Percentiles rank a stretch among this genome's conserved stretches.
phyloP scores from a whole-genome alignment of 2,888 invertebrate species.

The Argyresthia goedartella region DNA sequence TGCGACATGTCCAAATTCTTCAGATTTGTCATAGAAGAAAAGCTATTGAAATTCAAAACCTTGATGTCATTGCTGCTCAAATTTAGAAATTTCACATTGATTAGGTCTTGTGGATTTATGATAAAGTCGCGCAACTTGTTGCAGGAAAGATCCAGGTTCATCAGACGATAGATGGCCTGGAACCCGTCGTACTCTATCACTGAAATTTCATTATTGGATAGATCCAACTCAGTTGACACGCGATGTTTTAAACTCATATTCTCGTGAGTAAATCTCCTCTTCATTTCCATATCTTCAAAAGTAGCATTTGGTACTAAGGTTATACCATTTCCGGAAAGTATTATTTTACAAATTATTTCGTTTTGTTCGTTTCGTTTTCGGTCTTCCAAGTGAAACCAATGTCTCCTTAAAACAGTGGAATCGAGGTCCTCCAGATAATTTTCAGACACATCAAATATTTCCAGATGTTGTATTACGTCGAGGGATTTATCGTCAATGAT shows the following conservation, averaged over 20 bases:
- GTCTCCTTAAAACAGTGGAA: slow-evolving; percentile 40
- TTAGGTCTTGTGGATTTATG: slow-evolving; percentile 36
- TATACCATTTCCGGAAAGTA: slow-evolving; percentile 42
- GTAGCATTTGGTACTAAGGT: slow-evolving; percentile 36
- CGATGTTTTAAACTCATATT: neutral
- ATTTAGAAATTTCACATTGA: slow-evolving; percentile 37
- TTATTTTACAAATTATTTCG: slow-evolving; percentile 38
- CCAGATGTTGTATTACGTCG: slow-evolving; percentile 43
- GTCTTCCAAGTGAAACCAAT: slow-evolving; percentile 43
- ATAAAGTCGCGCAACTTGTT: slow-evolving; percentile 38
- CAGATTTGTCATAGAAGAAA: slow-evolving; percentile 38
- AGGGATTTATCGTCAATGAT: slow-evolving; percentile 39
- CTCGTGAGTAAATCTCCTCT: slow-evolving; percentile 18
- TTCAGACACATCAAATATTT: slow-evolving; percentile 49
- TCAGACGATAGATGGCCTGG: slow-evolving; percentile 32
- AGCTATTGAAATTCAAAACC: slow-evolving; percentile 34
- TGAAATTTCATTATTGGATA: slow-evolving; percentile 44
- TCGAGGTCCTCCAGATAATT: slow-evolving; percentile 38
- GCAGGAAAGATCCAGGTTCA: slow-evolving; percentile 38
- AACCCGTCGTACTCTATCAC: slow-evolving; percentile 46
- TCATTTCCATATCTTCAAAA: slow-evolving; percentile 19
- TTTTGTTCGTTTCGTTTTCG: too few relatives aligned
- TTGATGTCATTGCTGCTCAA: slow-evolving; percentile 40
- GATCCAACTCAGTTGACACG: slow-evolving; percentile 33
- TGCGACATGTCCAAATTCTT: slow-evolving; percentile 52